These are phyloP conservation scores for Carassius auratus DNA, from an alignment of 2,113 vertebrate genomes.

Conservation along the genomic window DNA sequence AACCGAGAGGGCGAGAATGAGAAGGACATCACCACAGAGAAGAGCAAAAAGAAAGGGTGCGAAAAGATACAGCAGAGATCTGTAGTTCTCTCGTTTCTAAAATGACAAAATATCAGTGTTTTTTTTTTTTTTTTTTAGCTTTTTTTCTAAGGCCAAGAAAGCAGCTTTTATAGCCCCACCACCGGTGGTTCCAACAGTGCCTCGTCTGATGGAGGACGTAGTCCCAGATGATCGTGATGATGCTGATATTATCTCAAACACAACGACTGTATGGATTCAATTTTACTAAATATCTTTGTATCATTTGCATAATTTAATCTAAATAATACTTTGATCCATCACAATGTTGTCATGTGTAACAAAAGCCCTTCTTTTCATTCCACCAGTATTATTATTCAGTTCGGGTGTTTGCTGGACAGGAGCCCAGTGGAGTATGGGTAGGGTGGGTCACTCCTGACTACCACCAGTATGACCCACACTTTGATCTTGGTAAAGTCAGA, in stretches of 20 bases:
- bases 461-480: constrained; percentile 87
- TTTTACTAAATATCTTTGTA: not conserved
- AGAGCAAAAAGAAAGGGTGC: constrained; percentile 91
- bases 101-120: not conserved
- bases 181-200: constrained; percentile 81
- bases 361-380: not conserved
- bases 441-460: constrained; percentile 94
- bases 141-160: constrained; percentile 92
- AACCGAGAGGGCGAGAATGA: constrained; percentile 82
- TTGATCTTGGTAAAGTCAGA: constrained; percentile 88
- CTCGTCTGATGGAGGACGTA: constrained; percentile 86
- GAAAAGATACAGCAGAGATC: not conserved
- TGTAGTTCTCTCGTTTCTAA: constrained; percentile 12
- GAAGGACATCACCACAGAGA: constrained; percentile 88
- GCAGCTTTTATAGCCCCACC: constrained; percentile 82
- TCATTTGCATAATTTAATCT: not conserved
- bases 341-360: not conserved
- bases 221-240: constrained; percentile 89
- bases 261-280: constrained; percentile 81
- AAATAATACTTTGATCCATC: not conserved
- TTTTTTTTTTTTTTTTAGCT: constrained; percentile 69
- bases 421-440: constrained; percentile 86
- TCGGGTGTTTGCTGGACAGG: constrained; percentile 88
- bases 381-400: constrained; percentile 89
- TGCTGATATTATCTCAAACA: constrained; percentile 88